A percentile compares a stretch with the other conserved stretches of the same genome.
These are phyloP conservation scores for Lasioglossum albipes DNA, from an alignment of 1,140 invertebrate genomes.

Conservation along the genomic window DNA sequence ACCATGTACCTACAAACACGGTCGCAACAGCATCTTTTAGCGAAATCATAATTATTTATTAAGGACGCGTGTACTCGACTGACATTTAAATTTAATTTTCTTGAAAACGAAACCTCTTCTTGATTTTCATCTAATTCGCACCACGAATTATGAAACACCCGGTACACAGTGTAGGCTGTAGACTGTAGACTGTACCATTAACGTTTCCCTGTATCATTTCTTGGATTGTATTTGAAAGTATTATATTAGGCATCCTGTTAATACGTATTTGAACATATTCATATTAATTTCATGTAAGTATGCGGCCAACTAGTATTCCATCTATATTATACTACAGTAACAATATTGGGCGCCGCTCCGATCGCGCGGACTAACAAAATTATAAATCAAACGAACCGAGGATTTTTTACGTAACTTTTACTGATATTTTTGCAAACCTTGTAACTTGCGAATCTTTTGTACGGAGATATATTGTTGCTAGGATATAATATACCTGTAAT, in stretches of 20 bases:
- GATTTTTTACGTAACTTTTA: slow-evolving; percentile 24
- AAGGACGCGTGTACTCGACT: no score
- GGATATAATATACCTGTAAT: slow-evolving; percentile 35
- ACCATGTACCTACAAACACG: no score
- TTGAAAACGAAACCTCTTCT: no score
- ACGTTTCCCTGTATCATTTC: background rate
- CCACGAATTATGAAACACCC: no score
- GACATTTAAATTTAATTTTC: no score
- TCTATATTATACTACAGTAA: slow-evolving; percentile 1
- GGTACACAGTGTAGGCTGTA: slow-evolving; percentile 22
- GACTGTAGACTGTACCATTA: slow-evolving; percentile 24
- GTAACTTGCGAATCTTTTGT: slow-evolving; percentile 18
- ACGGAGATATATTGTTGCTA: slow-evolving; percentile 34
- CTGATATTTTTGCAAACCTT: slow-evolving; percentile 21
- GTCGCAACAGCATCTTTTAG: no score
- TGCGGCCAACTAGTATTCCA: background rate
- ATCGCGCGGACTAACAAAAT: background rate
- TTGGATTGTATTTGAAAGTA: slow-evolving; percentile 11
- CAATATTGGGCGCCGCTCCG: background rate
- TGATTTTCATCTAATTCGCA: no score
- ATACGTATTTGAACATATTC: background rate
- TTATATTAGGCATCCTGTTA: slow-evolving; percentile 12
- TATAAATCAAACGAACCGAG: background rate
- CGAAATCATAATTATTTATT: no score
- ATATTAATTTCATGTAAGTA: slow-evolving; percentile 5